Percentiles rank a stretch among this genome's conserved stretches.
phyloP scores from a whole-genome alignment of 2,888 invertebrate species.

The Nycteola revayana region DNA sequence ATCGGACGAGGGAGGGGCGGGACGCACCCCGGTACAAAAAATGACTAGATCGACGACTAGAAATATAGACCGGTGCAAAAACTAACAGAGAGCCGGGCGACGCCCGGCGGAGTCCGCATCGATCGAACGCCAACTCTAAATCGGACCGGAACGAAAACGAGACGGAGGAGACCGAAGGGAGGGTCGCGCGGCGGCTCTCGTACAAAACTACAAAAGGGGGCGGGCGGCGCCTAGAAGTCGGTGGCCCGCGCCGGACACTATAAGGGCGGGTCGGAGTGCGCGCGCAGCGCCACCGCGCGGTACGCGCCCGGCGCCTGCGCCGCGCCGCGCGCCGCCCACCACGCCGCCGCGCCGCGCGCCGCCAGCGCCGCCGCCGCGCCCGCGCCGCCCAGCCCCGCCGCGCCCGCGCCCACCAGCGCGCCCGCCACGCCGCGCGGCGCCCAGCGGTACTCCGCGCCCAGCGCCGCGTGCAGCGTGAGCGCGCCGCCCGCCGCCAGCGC shows the following conservation, averaged over 20 bases:
- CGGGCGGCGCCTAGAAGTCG: constrained; percentile 36
- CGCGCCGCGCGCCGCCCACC: constrained; percentile 12
- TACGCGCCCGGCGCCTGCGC: constrained; percentile 12
- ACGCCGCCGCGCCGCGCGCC: constrained; percentile 20
- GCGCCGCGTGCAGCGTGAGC: constrained; percentile 50
- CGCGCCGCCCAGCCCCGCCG: constrained; percentile 41
- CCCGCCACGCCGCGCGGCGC: constrained; percentile 33
- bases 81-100: constrained; percentile 37
- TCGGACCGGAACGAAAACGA: constrained; percentile 65
- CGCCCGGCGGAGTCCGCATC: constrained; percentile 27
- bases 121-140: constrained; percentile 33
- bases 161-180: constrained; percentile 46
- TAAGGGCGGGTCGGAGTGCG: constrained; percentile 55
- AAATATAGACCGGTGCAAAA: constrained; percentile 41
- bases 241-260: constrained; percentile 56
- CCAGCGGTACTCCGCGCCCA: constrained; percentile 39
- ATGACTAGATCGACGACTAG: constrained; percentile 13
- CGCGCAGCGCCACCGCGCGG: constrained; percentile 9
- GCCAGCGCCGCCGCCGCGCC: constrained; percentile 32
- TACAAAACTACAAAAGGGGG: constrained; percentile 35
- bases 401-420: constrained; percentile 36
- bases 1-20: constrained; percentile 40
- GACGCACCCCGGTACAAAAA: constrained; percentile 9
- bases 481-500: constrained; percentile 50
- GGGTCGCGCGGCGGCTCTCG: constrained; percentile 13